Conservation (phyloP, 2,113 vertebrate species). For the Embiotoca jacksoni region DNA sequence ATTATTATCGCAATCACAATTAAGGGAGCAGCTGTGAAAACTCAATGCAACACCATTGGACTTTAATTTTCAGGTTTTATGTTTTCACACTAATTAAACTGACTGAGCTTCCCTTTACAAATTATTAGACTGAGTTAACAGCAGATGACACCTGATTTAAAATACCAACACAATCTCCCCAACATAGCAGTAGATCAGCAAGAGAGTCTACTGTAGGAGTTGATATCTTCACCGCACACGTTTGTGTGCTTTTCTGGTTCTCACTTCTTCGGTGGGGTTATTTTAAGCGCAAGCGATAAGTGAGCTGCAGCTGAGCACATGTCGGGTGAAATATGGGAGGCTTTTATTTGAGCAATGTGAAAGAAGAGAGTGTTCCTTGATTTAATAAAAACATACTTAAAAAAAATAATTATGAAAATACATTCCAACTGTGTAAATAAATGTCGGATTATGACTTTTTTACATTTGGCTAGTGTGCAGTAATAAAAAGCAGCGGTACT, state of each 20-base stretch:
- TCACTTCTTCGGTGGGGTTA: constrained; percentile 74
- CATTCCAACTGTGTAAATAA: constrained; percentile 21
- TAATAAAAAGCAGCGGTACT: too few relatives aligned
- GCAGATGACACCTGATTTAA: constrained; percentile 8
- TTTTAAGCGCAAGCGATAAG: constrained; percentile 81
- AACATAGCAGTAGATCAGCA: constrained; percentile 8
- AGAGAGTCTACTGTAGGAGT: constrained; percentile 38
- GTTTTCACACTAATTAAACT: constrained; percentile 4
- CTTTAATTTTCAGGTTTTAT: neutral
- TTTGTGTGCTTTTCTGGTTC: constrained; percentile 58
- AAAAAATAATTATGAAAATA: neutral
- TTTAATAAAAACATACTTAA: neutral
- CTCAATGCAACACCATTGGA: neutral
- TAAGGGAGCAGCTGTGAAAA: neutral
- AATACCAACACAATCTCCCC: constrained; percentile 16
- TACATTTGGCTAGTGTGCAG: neutral
- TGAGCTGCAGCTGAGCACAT: constrained; percentile 68
- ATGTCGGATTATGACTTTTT: constrained; percentile 9
- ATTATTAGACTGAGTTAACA: neutral
- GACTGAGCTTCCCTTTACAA: constrained; percentile 3
- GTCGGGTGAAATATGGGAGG: constrained; percentile 51
- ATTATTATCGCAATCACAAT: neutral
- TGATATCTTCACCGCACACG: constrained; percentile 47
- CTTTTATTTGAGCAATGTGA: constrained; percentile 54
- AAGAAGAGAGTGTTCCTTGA: constrained; percentile 16